A percentile compares a stretch with the other conserved stretches of the same genome.
Evolutionary conservation across 1,140 invertebrate genomes (phyloP).

Genomic region (Popillia japonica): DNA sequence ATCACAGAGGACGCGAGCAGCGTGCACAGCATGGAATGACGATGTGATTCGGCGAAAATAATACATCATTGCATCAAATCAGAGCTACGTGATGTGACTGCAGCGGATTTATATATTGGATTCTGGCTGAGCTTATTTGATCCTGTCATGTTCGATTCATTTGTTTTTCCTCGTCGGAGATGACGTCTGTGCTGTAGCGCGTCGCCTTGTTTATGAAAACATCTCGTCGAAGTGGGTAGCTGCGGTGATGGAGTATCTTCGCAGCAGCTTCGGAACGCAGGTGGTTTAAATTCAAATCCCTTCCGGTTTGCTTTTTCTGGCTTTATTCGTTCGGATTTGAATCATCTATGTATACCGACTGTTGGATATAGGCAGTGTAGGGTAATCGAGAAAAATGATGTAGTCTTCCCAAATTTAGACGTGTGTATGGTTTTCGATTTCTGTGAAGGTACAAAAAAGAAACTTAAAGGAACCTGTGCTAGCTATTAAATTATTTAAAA

Average conservation of each 20-base stretch:
- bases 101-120: conserved; percentile 45
- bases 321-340: neutral
- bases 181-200: neutral
- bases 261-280: neutral
- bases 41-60: conserved; percentile 27
- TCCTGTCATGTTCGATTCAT: conserved; percentile 43
- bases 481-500: too few relatives aligned
- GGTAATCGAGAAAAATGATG: too few relatives aligned
- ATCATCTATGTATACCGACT: too few relatives aligned
- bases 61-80: conserved; percentile 47
- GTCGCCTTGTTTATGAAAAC: neutral
- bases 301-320: neutral
- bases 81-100: conserved; percentile 37
- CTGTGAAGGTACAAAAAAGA: too few relatives aligned
- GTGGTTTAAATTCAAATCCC: conserved; percentile 18
- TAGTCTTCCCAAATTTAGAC: too few relatives aligned
- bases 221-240: neutral
- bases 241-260: neutral
- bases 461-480: too few relatives aligned
- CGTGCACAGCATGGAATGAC: neutral
- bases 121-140: conserved; percentile 44
- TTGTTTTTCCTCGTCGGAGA: conserved; percentile 38
- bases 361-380: too few relatives aligned
- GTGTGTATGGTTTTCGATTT: too few relatives aligned
- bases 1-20: conserved; percentile 2